Evolutionary conservation across 2,888 invertebrate genomes (phyloP).

Genomic region (Encarsia formosa): DNA sequence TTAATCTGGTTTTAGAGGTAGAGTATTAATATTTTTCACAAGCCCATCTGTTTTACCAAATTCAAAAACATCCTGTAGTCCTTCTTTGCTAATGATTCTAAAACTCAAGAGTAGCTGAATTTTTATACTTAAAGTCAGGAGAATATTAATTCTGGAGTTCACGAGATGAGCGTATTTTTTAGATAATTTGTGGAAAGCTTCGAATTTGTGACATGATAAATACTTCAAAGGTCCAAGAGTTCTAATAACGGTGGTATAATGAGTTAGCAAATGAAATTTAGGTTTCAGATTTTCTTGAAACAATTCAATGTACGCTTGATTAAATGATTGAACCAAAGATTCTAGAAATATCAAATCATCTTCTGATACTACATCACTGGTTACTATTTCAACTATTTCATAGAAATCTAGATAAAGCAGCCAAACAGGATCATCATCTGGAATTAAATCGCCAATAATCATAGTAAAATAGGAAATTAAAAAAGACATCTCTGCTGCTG

Average conservation of each 20-base stretch:
- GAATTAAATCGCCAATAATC: slow-evolving; percentile 22
- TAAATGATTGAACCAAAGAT: slow-evolving; percentile 11
- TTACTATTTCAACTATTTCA: slow-evolving; percentile 15
- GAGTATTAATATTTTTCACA: neutral
- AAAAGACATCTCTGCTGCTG: slow-evolving; percentile 36
- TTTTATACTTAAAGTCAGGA: neutral
- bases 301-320: slow-evolving; percentile 6
- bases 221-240: slow-evolving; percentile 15
- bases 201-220: slow-evolving; percentile 17
- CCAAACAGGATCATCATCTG: slow-evolving; percentile 16
- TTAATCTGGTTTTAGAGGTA: neutral
- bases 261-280: slow-evolving; percentile 14
- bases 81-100: neutral
- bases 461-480: slow-evolving; percentile 31
- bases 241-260: neutral
- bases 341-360: slow-evolving; percentile 8
- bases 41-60: neutral
- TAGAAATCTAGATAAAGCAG: slow-evolving; percentile 14
- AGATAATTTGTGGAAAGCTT: slow-evolving; percentile 15
- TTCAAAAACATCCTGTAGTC: neutral
- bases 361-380: neutral
- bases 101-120: neutral
- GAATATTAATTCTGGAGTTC: neutral
- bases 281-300: slow-evolving; percentile 18
- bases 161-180: slow-evolving; percentile 10